These are phyloP conservation scores for Mirza zaza DNA, from an alignment of 2,113 vertebrate genomes.

Conservation along the genomic window DNA sequence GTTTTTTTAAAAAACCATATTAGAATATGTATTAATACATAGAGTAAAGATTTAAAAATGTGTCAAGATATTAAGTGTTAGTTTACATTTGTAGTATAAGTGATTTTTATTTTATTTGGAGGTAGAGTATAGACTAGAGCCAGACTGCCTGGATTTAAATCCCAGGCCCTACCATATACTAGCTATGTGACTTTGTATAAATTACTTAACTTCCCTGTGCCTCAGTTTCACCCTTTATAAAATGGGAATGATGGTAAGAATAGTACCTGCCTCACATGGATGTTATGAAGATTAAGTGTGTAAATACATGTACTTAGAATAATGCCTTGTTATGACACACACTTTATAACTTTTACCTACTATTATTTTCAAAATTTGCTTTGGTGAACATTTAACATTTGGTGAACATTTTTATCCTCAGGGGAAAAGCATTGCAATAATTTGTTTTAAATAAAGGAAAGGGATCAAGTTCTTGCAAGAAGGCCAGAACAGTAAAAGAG, in stretches of 20 bases:
- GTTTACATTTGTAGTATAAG: background rate
- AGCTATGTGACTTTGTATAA: background rate
- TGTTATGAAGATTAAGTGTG: background rate
- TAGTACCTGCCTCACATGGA: background rate
- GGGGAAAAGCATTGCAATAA: background rate
- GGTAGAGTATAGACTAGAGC: background rate
- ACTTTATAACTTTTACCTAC: background rate
- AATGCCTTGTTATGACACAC: background rate
- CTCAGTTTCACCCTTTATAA: background rate
- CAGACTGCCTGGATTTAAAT: background rate
- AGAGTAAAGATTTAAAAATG: background rate
- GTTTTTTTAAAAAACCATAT: background rate
- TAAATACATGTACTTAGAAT: background rate
- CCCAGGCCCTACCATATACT: background rate
- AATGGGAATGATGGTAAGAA: background rate
- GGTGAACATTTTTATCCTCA: background rate
- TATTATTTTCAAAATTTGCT: background rate
- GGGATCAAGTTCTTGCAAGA: background rate
- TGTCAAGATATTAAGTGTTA: background rate
- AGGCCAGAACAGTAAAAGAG: background rate
- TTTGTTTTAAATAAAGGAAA: conserved; percentile 34
- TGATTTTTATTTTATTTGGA: background rate
- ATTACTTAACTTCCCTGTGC: background rate
- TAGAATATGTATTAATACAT: background rate
- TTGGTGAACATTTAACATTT: background rate